These are phyloP conservation scores for Drosophila littoralis DNA, from an alignment of 1,140 invertebrate species.

Conservation along the genomic window DNA sequence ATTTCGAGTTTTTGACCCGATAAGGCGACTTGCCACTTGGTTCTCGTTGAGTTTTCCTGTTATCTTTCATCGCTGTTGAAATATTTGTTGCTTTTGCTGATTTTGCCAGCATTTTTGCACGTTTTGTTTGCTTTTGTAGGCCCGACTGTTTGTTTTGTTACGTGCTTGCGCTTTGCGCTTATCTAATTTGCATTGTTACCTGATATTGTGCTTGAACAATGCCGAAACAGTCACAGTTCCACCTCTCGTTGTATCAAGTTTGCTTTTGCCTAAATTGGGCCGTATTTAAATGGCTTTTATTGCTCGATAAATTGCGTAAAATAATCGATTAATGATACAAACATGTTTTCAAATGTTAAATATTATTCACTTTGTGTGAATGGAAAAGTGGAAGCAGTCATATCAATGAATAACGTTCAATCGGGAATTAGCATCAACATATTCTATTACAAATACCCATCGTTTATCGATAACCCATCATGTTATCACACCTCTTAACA, in stretches of 20 bases:
- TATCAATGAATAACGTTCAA: background rate
- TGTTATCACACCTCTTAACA: background rate
- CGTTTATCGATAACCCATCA: background rate
- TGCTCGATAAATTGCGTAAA: background rate
- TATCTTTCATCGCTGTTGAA: conserved; percentile 31
- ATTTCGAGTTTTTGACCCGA: conserved; percentile 25
- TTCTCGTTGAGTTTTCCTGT: background rate
- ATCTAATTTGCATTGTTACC: conserved; percentile 29
- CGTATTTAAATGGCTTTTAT: background rate
- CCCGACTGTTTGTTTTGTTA: conserved; percentile 25
- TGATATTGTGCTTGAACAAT: conserved; percentile 29
- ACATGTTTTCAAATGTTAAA: too few relatives aligned
- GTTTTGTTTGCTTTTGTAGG: conserved; percentile 25
- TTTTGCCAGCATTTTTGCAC: conserved; percentile 41
- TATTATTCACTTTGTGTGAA: too few relatives aligned
- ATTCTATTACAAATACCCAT: background rate
- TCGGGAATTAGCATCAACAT: background rate
- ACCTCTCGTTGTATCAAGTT: background rate
- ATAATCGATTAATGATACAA: background rate
- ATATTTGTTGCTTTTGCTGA: conserved; percentile 7
- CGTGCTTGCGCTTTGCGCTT: conserved; percentile 15
- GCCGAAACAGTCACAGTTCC: background rate
- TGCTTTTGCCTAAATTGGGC: background rate
- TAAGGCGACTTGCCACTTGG: conserved; percentile 15
- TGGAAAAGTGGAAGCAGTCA: too few relatives aligned